These are phyloP conservation scores for Asbolus verrucosus DNA, from an alignment of 1,140 invertebrate genomes.

Conservation along the genomic window DNA sequence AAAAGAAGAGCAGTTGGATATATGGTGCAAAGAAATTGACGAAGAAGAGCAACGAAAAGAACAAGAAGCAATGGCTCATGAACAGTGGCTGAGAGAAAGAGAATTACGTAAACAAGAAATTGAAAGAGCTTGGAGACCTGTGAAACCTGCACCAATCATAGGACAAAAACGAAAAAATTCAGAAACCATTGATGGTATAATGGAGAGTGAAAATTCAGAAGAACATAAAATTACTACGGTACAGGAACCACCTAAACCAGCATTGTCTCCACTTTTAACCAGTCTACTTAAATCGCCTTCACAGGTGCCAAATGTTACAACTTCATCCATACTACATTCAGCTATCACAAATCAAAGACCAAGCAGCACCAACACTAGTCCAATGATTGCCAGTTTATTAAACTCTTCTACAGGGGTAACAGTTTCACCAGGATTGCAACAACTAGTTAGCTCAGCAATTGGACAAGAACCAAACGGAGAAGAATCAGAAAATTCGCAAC, in stretches of 20 bases:
- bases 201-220: constrained; percentile 63
- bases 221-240: constrained; percentile 36
- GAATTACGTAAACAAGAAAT: constrained; percentile 73
- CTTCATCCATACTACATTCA: constrained; percentile 67
- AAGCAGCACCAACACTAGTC: constrained; percentile 60
- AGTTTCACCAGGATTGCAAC: constrained; percentile 65
- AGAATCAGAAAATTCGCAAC: constrained; percentile 44
- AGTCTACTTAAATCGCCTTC: constrained; percentile 83
- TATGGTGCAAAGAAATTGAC: constrained; percentile 80
- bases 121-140: constrained; percentile 69
- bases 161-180: constrained; percentile 63
- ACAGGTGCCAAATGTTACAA: constrained; percentile 63
- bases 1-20: constrained; percentile 76
- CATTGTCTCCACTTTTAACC: constrained; percentile 81
- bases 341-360: constrained; percentile 61
- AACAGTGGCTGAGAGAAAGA: constrained; percentile 78
- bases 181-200: constrained; percentile 58
- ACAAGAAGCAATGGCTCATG: constrained; percentile 72
- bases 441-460: constrained; percentile 65
- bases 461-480: constrained; percentile 62
- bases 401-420: constrained; percentile 67
- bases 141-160: constrained; percentile 48
- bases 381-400: constrained; percentile 71
- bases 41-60: constrained; percentile 77
- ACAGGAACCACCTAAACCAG: constrained; percentile 58